Evolutionary conservation across 2,888 invertebrate species (phyloP), one percentile per base, ranked within the genome.

Genomic region (Hirtodrosophila trivittata): DNA sequence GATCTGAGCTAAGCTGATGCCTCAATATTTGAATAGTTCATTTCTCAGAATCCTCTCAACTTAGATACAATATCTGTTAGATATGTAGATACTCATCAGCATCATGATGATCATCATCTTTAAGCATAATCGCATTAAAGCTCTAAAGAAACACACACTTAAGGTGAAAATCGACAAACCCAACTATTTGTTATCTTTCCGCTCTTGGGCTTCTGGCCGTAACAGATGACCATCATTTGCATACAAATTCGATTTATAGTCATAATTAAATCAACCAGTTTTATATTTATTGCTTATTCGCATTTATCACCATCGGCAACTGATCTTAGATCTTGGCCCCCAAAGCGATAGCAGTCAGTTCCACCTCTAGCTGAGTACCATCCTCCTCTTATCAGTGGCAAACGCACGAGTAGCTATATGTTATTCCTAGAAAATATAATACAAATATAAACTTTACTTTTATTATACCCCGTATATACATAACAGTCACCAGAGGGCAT

Each of bases 241-340:
- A 80, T 83, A 76, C 51, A 57, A 66, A 82, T 65, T 76, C 77
- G 14, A 66, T 80, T 74, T 68, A 55, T 65, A 65, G 75, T 75
- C 83, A 80, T 80, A 78, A 83, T 76, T 78, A 77, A 80, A 83
- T 69, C 64, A 77, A 83, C 75, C 77, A 71, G 80, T 80, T 80
- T 78, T 80, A 62, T 83, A 62, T 83, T 64, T 67, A 66, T 70
- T 69, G 63, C 62, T 69, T 77, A 28, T 28, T 3, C 5, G 5
- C 9, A 28, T 28, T 28, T 38, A 33, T 32, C 9, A 28, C 33
- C 14, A 55, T 56, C 47, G 56, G 49, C 49, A 58, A 41, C 52
- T 50, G 49, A 59, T 59, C 46, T 43, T 64, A 46, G 63, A 55
- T 64, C 80, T 63, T 87, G 18, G 18, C 18, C 2, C 18, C 5